Conservation (phyloP, 2,888 invertebrate species). For the Chrysolina oricalcia region DNA sequence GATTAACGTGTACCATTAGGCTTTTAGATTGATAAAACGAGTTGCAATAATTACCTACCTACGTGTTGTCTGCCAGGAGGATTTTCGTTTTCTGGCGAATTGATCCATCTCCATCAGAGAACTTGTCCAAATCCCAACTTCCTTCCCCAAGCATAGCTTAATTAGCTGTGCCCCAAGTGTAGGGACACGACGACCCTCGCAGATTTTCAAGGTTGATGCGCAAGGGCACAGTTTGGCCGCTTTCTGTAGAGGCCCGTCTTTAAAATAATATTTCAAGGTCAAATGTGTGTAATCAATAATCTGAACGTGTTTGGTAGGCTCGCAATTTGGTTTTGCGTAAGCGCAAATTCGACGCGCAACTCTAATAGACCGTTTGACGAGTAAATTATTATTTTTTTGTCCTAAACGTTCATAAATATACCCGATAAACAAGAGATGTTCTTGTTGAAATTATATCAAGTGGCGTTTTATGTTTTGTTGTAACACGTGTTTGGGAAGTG, state of each 20-base stretch:
- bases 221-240: constrained; percentile 65
- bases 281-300: constrained; percentile 59
- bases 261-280: constrained; percentile 66
- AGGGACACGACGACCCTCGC: constrained; percentile 42
- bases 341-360: constrained; percentile 7
- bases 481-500: no score
- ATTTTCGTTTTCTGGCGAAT: no score
- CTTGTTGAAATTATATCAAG: no score
- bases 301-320: constrained; percentile 45
- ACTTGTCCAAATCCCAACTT: background rate
- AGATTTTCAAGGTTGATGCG: constrained; percentile 66
- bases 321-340: constrained; percentile 38
- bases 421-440: no score
- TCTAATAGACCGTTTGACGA: background rate
- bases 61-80: no score
- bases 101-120: background rate
- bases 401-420: background rate
- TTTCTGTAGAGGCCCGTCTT: constrained; percentile 59
- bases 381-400: constrained; percentile 6
- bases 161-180: no score
- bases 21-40: no score
- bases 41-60: no score
- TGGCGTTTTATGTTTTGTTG: no score
- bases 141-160: constrained; percentile 27
- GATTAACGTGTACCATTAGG: no score